Evolutionary conservation across 1,140 invertebrate genomes (phyloP), one percentile per base, ranked within the genome.

Genomic region (Doryteuthis pealeii): DNA sequence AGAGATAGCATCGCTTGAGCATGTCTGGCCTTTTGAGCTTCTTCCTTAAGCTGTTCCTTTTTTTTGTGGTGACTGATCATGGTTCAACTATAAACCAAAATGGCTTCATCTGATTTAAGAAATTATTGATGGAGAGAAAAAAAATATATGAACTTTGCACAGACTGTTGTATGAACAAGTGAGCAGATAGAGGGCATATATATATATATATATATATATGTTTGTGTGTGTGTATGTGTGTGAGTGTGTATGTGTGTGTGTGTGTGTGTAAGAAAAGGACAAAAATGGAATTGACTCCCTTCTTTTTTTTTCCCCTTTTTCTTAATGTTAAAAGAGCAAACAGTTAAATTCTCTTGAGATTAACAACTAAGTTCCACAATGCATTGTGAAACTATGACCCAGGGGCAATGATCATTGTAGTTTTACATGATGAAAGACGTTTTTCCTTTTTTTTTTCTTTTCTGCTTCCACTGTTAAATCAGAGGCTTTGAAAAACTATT

Each of bases 361-460:
- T 6, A 6, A 6, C 22, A n/a, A 22, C 22, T 15, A 28, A n/a
- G 54, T 62, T 62, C 12, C 54, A 62, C 54, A 62, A 62, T n/a
- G 6, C 54, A 12, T 62, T 22, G 54, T 62, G 54, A 62, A 62
- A 62, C 22, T 8, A 62, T 5, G 22, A 22, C 6, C 22, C 18
- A 62, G 6, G 18, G 54, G 54, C 18, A 28, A 22, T 49, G 18
- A 22, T 62, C 10, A 6, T 6, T n/a, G 26, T n/a, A 5, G 54
- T n/a, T 28, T 62, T 62, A 62, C 54, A 62, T 62, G 54, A 28
- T 62, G 54, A 62, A 62, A 49, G 45, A 22, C 45, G 12, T 49
- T 49, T 49, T 49, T 49, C 18, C 18, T 49, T 49, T n/a, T n/a
- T n/a, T n/a, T n/a, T n/a, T n/a, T n/a, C n/a, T n/a, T n/a, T n/a